Percentiles rank a stretch among this genome's conserved stretches.
Evolutionary conservation across 2,113 vertebrate species (phyloP).

Genomic region (Melanerpes aurifrons): DNA sequence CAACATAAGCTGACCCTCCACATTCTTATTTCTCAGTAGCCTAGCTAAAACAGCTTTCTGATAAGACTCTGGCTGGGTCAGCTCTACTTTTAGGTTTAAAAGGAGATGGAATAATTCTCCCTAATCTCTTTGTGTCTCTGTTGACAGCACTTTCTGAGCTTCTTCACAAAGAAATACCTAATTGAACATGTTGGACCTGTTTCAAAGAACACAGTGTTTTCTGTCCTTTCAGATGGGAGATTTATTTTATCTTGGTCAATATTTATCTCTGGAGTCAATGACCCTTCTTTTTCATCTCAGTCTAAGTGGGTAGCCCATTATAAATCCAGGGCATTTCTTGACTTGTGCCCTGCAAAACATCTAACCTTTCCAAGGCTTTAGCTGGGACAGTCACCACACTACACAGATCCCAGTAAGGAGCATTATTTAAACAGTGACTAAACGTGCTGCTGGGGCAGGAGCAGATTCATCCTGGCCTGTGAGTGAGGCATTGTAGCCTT

Average conservation of each 20-base stretch:
- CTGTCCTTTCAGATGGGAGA: constrained; percentile 53
- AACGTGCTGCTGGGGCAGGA: neutral
- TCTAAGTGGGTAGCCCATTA: neutral
- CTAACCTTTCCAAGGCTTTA: neutral
- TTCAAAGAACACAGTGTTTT: constrained; percentile 62
- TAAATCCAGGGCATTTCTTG: constrained; percentile 1
- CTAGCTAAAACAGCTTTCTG: neutral
- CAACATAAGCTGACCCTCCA: neutral
- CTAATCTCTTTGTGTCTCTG: constrained; percentile 2
- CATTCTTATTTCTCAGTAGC: neutral
- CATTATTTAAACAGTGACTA: neutral
- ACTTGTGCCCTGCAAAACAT: neutral
- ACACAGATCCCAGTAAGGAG: neutral
- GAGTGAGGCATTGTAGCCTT: neutral
- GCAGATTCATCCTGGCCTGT: rapidly evolving
- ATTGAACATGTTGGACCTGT: constrained; percentile 4
- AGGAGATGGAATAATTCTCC: neutral
- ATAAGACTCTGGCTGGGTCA: neutral
- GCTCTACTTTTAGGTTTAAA: neutral
- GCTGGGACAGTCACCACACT: neutral
- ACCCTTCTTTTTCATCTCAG: constrained; percentile 54
- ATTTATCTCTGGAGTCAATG: constrained; percentile 47
- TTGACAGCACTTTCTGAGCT: constrained; percentile 29
- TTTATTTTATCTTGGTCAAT: constrained; percentile 54
- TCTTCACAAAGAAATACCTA: constrained; percentile 46